phyloP scores from a whole-genome alignment of 1,140 invertebrate genomes.

The Apolygus lucorum region DNA sequence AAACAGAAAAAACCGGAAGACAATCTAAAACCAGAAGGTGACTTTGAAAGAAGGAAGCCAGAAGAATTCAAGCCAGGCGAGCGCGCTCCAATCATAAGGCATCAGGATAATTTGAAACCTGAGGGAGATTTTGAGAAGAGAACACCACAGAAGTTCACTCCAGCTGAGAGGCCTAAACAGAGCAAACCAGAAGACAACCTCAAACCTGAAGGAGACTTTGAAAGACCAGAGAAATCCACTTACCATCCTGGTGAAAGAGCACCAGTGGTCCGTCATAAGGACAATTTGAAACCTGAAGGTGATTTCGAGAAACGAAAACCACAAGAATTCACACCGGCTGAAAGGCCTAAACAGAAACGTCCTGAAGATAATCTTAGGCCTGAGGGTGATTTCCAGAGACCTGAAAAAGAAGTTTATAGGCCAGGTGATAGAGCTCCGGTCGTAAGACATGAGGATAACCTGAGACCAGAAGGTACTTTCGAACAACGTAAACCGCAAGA shows the following conservation, averaged over 20 bases:
- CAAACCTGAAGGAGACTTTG: constrained; percentile 53
- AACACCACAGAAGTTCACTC: constrained; percentile 32
- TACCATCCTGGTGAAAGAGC: constrained; percentile 42
- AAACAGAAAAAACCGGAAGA: constrained; percentile 47
- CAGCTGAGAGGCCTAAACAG: constrained; percentile 38
- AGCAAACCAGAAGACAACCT: constrained; percentile 52
- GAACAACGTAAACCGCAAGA: constrained; percentile 35
- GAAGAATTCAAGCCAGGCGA: constrained; percentile 35
- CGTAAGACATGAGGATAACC: constrained; percentile 42
- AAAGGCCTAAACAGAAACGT: constrained; percentile 48
- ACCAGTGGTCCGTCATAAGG: constrained; percentile 41
- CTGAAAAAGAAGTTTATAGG: constrained; percentile 31
- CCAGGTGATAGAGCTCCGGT: constrained; percentile 36
- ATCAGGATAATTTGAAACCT: constrained; percentile 46
- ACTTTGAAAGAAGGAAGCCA: constrained; percentile 42
- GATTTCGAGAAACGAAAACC: constrained; percentile 44
- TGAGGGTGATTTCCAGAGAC: constrained; percentile 50
- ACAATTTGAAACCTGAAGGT: constrained; percentile 38
- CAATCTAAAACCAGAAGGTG: constrained; percentile 53
- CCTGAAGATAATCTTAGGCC: constrained; percentile 53
- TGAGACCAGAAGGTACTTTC: constrained; percentile 48
- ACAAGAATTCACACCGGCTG: constrained; percentile 37
- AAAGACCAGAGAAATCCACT: constrained; percentile 36
- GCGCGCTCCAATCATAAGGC: constrained; percentile 28
- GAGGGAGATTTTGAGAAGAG: constrained; percentile 45